A percentile compares a stretch with the other conserved stretches of the same genome.
Conservation (phyloP, 1,140 invertebrate species). For the Belonocnema kinseyi region DNA sequence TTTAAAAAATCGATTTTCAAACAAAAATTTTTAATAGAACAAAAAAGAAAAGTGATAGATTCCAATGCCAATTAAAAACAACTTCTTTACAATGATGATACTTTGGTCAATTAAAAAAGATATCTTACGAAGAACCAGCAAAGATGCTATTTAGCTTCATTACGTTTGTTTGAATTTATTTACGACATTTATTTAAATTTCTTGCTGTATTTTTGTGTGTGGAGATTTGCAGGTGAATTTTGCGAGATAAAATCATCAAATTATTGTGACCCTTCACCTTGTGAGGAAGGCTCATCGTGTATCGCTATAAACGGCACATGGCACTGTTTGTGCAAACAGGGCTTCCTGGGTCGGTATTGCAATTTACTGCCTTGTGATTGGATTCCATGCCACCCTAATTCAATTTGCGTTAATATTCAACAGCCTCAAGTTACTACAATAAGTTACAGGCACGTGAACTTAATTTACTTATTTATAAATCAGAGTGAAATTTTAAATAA, state of each 20-base stretch:
- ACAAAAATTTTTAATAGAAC: no score
- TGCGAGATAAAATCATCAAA: conserved; percentile 73
- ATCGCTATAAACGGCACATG: conserved; percentile 73
- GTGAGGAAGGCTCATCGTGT: conserved; percentile 78
- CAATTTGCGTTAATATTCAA: conserved; percentile 75
- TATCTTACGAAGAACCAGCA: no score
- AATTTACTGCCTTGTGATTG: conserved; percentile 77
- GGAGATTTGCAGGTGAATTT: conserved; percentile 66
- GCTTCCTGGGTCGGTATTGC: conserved; percentile 77
- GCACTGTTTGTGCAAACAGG: conserved; percentile 78
- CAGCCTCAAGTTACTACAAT: conserved; percentile 61
- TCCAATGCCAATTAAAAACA: no score
- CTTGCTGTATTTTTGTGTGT: not conserved
- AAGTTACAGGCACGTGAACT: conserved; percentile 64
- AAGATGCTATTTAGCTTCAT: no score
- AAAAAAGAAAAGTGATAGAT: no score
- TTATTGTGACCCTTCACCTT: conserved; percentile 72
- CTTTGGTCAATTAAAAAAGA: no score
- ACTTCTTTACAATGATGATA: no score
- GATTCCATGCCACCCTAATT: conserved; percentile 74
- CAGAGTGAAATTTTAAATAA: no score
- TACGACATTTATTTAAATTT: no score
- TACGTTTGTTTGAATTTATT: no score
- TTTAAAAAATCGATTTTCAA: no score
- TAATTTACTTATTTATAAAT: not conserved